Percentiles rank a stretch among this genome's conserved stretches.
Conservation (phyloP, 2,113 vertebrate genomes). For the Cairina moschata region DNA sequence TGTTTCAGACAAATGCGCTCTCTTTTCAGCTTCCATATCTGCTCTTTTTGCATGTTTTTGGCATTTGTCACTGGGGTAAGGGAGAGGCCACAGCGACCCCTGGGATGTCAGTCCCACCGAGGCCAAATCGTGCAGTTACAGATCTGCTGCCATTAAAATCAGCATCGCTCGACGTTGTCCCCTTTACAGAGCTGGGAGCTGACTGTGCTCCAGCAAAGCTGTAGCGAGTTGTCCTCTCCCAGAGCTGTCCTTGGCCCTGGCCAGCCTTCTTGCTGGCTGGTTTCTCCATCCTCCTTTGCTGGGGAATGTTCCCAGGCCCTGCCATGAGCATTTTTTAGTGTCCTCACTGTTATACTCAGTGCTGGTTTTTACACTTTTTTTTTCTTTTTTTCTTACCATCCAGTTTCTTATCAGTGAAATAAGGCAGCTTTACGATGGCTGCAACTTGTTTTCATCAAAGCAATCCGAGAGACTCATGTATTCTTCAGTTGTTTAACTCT, state of each 20-base stretch:
- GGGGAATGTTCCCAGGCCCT: neutral
- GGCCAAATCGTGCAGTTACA: neutral
- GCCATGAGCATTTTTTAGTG: neutral
- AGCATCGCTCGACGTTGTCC: neutral
- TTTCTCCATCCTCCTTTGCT: neutral
- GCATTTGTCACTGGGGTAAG: slow-evolving; percentile 6
- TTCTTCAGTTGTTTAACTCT: neutral
- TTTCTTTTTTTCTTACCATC: neutral
- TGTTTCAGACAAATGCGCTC: neutral
- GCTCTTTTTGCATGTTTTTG: slow-evolving; percentile 15
- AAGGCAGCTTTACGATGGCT: neutral
- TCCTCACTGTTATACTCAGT: neutral
- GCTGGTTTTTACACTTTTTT: neutral
- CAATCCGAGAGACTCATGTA: neutral
- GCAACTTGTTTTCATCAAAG: neutral
- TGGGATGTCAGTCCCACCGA: neutral
- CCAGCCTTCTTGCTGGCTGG: neutral
- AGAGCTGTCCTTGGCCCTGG: neutral
- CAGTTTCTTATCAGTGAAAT: neutral
- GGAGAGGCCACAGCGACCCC: neutral
- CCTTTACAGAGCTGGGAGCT: neutral
- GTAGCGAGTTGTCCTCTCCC: neutral
- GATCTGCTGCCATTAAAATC: slow-evolving; percentile 13
- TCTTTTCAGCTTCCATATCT: slow-evolving; percentile 26
- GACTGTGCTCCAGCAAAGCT: neutral